Base-by-base conservation (phyloP, 2,113 vertebrate species). In the Puntigrus tetrazona region DNA sequence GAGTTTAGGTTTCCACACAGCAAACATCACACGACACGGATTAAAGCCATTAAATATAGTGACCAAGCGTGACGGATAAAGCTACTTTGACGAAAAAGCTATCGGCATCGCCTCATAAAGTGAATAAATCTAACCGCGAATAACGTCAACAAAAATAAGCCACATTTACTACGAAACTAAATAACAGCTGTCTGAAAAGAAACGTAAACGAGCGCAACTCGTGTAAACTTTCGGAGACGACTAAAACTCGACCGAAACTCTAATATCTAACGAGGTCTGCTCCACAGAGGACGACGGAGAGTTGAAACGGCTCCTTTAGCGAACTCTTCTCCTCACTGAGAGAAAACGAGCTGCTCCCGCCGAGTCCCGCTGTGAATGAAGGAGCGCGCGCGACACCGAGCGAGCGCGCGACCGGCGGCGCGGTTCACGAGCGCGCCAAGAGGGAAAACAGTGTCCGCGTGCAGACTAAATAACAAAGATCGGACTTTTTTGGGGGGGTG, bases 331-430 rank as follows among this genome's bases (percentile, higher is more conserved):
- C 7, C 77, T 27, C 55, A 29, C n/a, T 20, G 36, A 63, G n/a
- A 29, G 14, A 29, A n/a, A 14, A 5, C 27, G 36, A 59, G 20
- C 31, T 29, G 7, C 47, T 74, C 72, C 43, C 72, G 72, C 36
- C 34, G 25, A 25, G 4, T 57, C 31, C 29, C 6, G 9, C 0
- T 25, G 36, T 61, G 55, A 78, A 78, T 78, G 77, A 29, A 41
- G 7, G n/a, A 59, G 76, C 76, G 76, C 76, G 76, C 76, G 75
- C n/a, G 31, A 31, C 69, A 73, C 27, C 4, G 25, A 47, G n/a
- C n/a, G 25, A 16, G 74, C 74, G 27, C 50, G 75, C 20, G 75
- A 78, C n/a, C 76, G 10, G 45, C 27, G 52, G 34, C 61, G 76
- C 75, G 5, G 47, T 55, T 78, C 76, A 16, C 55, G 34, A 16